Evolutionary conservation across 1,140 invertebrate species (phyloP).

Genomic region (Penaeus vannamei): DNA sequence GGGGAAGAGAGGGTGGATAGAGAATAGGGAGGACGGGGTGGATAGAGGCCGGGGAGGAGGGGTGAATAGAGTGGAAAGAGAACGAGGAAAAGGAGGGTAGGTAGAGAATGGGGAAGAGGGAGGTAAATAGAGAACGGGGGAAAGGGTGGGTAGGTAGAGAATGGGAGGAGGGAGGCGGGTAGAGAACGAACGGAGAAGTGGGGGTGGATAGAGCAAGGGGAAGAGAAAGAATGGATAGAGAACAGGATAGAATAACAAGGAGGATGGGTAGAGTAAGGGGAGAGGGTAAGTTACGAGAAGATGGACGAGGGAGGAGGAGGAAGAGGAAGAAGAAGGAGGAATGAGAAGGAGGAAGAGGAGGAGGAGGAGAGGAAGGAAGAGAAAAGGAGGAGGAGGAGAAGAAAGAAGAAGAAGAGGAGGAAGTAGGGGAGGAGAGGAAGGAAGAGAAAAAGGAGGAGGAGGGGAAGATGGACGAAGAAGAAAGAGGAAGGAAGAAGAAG

Average conservation of each 20-base stretch:
- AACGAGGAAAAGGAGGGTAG: no score
- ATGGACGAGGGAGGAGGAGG: background rate
- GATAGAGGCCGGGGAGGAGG: slow-evolving; percentile 7
- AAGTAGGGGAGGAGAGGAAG: slow-evolving; percentile 4
- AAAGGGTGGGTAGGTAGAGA: slow-evolving; percentile 14
- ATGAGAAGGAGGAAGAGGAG: background rate
- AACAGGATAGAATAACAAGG: background rate
- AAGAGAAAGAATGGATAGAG: slow-evolving; percentile 14
- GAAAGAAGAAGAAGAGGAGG: background rate
- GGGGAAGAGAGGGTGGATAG: background rate
- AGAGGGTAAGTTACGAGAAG: background rate
- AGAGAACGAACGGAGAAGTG: background rate
- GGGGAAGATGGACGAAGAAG: background rate
- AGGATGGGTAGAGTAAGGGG: background rate
- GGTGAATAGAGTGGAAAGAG: background rate
- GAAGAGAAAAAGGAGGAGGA: background rate
- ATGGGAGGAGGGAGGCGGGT: background rate
- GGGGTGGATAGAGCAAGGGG: slow-evolving; percentile 30
- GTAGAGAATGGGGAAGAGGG: background rate
- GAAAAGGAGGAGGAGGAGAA: background rate
- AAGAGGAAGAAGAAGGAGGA: background rate
- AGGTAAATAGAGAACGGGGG: background rate
- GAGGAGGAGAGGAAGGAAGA: background rate
- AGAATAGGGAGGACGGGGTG: background rate
- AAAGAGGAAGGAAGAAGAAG: slow-evolving; percentile 16